These are phyloP conservation scores for Sebastes itinus DNA, from an alignment of 2,797 vertebrate species.

Conservation along the genomic window DNA sequence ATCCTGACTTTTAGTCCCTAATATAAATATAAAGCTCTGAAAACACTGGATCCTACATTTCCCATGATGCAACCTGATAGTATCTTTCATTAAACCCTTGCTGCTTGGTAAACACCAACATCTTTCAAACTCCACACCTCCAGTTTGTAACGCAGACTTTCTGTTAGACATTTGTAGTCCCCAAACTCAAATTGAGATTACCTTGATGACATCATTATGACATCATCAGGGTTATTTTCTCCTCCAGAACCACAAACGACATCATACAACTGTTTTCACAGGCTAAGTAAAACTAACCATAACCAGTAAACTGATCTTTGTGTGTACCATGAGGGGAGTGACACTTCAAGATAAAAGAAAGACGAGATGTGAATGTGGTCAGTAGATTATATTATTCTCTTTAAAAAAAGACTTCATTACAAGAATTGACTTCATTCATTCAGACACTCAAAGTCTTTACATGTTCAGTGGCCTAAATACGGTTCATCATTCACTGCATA, in stretches of 20 bases:
- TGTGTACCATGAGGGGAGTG: not conserved
- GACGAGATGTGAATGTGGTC: not conserved
- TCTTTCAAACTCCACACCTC: not conserved
- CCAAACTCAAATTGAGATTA: not conserved
- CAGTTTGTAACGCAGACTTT: not conserved
- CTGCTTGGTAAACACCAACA: not conserved
- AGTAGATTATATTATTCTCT: conserved; percentile 61
- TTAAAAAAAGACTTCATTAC: conserved; percentile 19
- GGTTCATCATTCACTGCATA: conserved; percentile 3
- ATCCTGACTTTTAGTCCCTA: not conserved
- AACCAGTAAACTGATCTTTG: not conserved
- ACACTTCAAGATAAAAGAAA: not conserved
- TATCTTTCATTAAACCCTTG: not conserved
- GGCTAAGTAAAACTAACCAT: not conserved
- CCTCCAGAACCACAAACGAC: not conserved
- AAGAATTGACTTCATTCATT: conserved; percentile 26
- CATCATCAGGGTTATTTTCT: not conserved
- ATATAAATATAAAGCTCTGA: not conserved
- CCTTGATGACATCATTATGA: not conserved
- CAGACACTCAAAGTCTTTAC: not conserved
- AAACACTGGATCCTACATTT: not conserved
- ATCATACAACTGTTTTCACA: not conserved
- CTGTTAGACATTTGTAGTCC: not conserved
- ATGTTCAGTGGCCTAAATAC: conserved; percentile 3
- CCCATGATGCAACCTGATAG: not conserved